Evolutionary conservation across 2,888 invertebrate species (phyloP).

Genomic region (Trachelus troglodyta): DNA sequence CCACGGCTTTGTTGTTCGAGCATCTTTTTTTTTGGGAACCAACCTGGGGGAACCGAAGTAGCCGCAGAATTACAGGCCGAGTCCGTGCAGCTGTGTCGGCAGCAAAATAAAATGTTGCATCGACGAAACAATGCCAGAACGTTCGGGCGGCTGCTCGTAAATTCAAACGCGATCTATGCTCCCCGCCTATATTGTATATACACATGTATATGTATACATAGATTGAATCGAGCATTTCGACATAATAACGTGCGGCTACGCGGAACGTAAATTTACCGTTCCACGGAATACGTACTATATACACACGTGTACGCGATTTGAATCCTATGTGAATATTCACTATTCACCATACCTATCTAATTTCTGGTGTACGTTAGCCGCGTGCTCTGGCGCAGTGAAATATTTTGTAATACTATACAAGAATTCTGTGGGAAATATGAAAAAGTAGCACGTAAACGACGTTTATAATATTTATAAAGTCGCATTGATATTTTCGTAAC

Average conservation of each 20-base stretch:
- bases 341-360: not conserved
- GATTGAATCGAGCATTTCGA: constrained; percentile 47
- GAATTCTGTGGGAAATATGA: not conserved
- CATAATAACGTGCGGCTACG: constrained; percentile 50
- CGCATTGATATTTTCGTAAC: not conserved
- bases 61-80: not conserved
- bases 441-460: not conserved
- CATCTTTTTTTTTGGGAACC: not conserved
- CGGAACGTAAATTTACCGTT: constrained; percentile 47
- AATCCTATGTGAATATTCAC: not conserved
- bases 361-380: not conserved
- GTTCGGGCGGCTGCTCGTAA: constrained; percentile 27
- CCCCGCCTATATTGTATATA: constrained; percentile 12
- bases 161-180: constrained; percentile 45
- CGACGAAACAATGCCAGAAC: constrained; percentile 22
- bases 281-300: not conserved
- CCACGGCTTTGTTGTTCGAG: not conserved
- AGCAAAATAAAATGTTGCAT: constrained; percentile 7
- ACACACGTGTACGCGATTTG: not conserved
- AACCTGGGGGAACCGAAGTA: not conserved
- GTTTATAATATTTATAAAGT: not conserved
- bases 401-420: not conserved
- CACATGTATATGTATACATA: not conserved
- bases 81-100: not conserved
- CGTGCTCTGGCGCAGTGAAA: not conserved